A percentile compares a stretch with the other conserved stretches of the same genome.
Conservation (phyloP, 2,113 vertebrate species). For the Cacatua alba region DNA sequence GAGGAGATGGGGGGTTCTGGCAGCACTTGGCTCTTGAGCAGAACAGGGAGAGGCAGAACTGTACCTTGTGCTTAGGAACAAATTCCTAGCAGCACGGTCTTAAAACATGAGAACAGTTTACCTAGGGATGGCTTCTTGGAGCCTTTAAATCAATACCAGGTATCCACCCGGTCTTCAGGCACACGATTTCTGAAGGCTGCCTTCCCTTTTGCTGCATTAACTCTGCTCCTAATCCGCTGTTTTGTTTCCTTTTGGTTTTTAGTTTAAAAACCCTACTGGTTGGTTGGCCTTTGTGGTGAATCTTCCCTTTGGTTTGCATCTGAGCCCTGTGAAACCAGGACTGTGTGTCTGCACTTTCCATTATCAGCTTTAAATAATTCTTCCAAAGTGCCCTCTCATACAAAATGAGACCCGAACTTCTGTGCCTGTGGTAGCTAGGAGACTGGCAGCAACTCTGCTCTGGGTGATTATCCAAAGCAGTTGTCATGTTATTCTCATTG, state of each 20-base stretch:
- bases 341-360: neutral
- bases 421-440: conserved; percentile 54
- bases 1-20: neutral
- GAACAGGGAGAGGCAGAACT: neutral
- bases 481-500: conserved; percentile 39
- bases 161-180: neutral
- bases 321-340: neutral
- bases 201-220: neutral
- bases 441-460: conserved; percentile 56
- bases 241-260: neutral
- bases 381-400: conserved; percentile 13
- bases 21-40: neutral
- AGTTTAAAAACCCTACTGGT: neutral
- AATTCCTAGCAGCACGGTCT: neutral
- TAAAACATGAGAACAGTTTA: neutral
- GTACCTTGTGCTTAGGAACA: neutral
- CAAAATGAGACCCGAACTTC: neutral
- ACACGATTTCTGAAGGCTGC: neutral
- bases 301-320: neutral
- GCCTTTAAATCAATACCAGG: conserved; percentile 3
- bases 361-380: conserved; percentile 7
- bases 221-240: neutral
- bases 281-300: neutral
- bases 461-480: conserved; percentile 44
- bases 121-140: neutral